Base-by-base conservation (phyloP, 2,797 vertebrate species). In the Sternotherus odoratus region DNA sequence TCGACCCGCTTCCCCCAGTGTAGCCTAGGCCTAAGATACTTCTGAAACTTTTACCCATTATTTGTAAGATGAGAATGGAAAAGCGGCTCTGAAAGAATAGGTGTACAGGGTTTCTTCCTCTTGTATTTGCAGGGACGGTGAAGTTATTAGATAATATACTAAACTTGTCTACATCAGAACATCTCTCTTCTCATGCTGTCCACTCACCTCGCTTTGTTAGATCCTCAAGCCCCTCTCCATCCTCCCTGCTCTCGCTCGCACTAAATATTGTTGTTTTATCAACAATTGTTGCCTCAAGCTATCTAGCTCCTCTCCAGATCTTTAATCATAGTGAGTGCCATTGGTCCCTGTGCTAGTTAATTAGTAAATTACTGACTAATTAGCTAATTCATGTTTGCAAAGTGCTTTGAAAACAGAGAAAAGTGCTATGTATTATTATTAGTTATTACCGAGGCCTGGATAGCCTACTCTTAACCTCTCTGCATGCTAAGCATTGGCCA, bases 351-450 rank as follows among this genome's bases (percentile, higher is more conserved):
- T 95, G 95, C 96, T 95, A 92, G 97, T 95, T 95, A 95, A 94
- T 96, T 96, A 96, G 95, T 95, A 94, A 97, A 96, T 94, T 94
- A 92, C 91, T 92, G 93, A 93, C 94, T 96, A 95, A 96, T 97
- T 96, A 97, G 94, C 93, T 96, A 95, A 96, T 95, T 69, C 86
- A 6, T 96, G 95, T 96, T 97, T 97, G 95, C 91, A 48, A 48
- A 5, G 15, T 48, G 72, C 72, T 48, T 75, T 28, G 24, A 75
- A 48, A 75, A 48, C 13, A 48, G 24, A 48, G 72, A 94, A 90
- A 89, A 95, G 93, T 43, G 79, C 91, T 96, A 89, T 80, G 4
- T 94, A 91, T 95, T 94, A 93, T 94, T 96, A 92, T 90, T 90
- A 91, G 95, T 96, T 90, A 93, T 79, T 95, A 63, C 33, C 0